Conservation (phyloP, 2,113 vertebrate genomes). For the Tylochromis polylepis region DNA sequence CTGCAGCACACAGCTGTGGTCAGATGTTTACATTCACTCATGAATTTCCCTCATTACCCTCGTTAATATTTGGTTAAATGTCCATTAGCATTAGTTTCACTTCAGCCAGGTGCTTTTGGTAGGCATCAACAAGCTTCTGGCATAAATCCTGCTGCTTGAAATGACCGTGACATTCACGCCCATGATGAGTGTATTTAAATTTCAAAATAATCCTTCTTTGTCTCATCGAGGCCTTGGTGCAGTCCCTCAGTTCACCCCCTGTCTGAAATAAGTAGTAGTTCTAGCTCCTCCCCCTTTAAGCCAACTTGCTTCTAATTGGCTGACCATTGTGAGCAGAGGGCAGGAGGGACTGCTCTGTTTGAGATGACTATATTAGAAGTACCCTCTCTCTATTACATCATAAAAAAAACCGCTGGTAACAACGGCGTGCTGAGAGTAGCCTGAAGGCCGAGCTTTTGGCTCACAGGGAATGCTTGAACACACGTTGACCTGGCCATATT, state of each 20-base stretch:
- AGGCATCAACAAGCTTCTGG: rapidly evolving
- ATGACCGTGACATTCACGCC: rapidly evolving
- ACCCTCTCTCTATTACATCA: background rate
- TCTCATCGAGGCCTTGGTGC: background rate
- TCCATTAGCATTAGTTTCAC: background rate
- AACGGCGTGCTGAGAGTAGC: background rate
- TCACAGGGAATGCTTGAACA: background rate
- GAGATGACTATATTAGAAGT: background rate
- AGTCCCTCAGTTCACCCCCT: background rate
- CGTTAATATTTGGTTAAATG: background rate
- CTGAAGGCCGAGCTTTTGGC: background rate
- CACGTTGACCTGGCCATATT: background rate
- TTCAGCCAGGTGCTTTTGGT: background rate
- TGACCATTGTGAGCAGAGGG: rapidly evolving
- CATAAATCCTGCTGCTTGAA: background rate
- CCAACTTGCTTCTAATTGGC: background rate
- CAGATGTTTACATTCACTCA: background rate
- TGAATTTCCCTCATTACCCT: too few species aligned
- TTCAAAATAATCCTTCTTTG: background rate
- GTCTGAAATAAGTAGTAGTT: background rate
- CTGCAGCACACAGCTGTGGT: rapidly evolving
- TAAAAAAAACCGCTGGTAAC: rapidly evolving
- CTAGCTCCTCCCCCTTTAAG: background rate
- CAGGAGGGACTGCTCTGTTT: background rate
- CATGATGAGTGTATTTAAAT: background rate